A percentile compares a stretch with the other conserved stretches of the same genome.
Conservation (phyloP, 2,113 vertebrate species). For the Suncus etruscus region DNA sequence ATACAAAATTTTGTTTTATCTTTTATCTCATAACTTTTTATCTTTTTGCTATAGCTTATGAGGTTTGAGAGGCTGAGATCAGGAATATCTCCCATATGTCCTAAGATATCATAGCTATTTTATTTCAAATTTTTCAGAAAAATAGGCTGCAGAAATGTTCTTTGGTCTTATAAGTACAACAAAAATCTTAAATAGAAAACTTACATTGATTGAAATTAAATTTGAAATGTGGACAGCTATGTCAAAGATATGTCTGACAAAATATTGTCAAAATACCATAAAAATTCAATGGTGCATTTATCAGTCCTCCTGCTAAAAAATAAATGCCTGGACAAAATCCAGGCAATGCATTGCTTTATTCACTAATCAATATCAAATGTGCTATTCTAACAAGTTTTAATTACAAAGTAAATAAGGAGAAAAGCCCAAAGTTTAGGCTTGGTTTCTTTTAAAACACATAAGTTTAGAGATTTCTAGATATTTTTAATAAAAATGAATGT, state of each 20-base stretch:
- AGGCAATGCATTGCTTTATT: background rate
- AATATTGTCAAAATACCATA: constrained; percentile 14
- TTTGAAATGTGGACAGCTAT: constrained; percentile 57
- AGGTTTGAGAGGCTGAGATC: constrained; percentile 20
- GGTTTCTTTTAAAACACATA: background rate
- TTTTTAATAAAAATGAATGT: constrained; percentile 30
- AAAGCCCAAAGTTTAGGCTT: background rate
- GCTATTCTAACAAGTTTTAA: background rate
- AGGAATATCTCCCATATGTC: background rate
- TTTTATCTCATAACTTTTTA: background rate
- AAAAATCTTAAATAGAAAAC: constrained; percentile 35
- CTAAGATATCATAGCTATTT: constrained; percentile 35
- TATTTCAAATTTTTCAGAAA: constrained; percentile 50
- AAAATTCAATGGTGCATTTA: background rate
- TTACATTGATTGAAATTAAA: constrained; percentile 58
- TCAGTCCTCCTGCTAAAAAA: background rate
- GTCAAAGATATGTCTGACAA: constrained; percentile 16
- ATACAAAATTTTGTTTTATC: background rate
- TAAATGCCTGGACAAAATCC: background rate
- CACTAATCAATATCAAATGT: background rate
- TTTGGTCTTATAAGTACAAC: constrained; percentile 8
- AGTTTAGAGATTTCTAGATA: background rate
- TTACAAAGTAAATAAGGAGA: background rate
- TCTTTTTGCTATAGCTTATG: constrained; percentile 10
- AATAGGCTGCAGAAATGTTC: background rate